Evolutionary conservation across 2,113 vertebrate species (phyloP), one percentile per base, ranked within the genome.

Genomic region (Halcyon malimbica): DNA sequence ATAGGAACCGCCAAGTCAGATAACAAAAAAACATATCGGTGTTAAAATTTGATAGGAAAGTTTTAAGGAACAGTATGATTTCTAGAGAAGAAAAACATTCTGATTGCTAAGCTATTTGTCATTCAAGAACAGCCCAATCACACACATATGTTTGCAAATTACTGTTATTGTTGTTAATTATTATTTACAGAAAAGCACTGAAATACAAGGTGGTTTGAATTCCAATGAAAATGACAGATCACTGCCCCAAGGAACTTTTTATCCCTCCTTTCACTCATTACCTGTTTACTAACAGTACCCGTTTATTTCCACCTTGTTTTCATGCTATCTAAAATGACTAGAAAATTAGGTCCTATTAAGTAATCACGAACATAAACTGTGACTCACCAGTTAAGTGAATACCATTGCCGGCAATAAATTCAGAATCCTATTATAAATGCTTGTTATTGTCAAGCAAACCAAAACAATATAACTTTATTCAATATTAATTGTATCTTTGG

Each of bases 301-400:
- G 0, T 94, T 94, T 64, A 83, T 73, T 80, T 94, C 63, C n/a
- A 94, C n/a, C 88, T 94, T 96, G 96, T 91, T 97, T 95, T 96
- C 90, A 48, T 95, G 93, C 76, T 74, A 62, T 57, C 88, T 73
- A 42, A 96, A 96, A 94, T 76, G 71, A 95, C 90, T 90, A 87
- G 76, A 96, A 97, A 96, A 97, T 97, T 94, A 97, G 87, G 90
- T 87, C 70, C 89, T 93, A 95, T 97, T 96, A 97, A 97, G 96
- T 93, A 96, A 97, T 95, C 96, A 91, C 35, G 65, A 95, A 76
- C 37, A 95, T 84, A 89, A 96, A 95, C 82, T 91, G 64, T 97
- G 97, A 97, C 75, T 97, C 94, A 96, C 84, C 11, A 1, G 78
- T 94, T 93, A 97, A 96, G 78, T 84, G 84, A 96, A 94, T 74